phyloP scores from a whole-genome alignment of 2,113 vertebrate genomes.

The Ceuthmochares aereus region DNA sequence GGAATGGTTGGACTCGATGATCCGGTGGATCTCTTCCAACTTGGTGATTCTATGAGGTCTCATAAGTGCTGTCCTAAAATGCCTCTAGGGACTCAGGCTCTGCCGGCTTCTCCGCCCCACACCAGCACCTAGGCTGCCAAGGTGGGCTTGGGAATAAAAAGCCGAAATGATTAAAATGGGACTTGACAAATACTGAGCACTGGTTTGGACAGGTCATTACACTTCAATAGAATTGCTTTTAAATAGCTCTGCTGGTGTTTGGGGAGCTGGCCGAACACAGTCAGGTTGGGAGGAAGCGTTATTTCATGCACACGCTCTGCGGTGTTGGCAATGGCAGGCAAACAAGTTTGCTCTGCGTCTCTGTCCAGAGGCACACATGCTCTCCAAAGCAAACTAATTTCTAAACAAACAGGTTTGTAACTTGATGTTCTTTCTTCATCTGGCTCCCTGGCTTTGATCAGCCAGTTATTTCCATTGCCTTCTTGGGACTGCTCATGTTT shows the following conservation, averaged over 20 bases:
- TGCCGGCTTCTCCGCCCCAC: too few relatives aligned
- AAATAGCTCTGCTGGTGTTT: not conserved
- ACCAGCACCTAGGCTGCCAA: too few relatives aligned
- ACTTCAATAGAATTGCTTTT: not conserved
- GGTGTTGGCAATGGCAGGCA: rapidly evolving
- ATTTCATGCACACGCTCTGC: rapidly evolving
- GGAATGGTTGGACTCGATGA: too few relatives aligned
- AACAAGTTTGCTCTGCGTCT: not conserved
- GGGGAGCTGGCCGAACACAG: not conserved
- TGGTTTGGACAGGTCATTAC: not conserved
- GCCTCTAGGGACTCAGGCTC: not conserved
- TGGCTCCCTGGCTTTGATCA: not conserved
- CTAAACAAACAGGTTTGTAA: not conserved
- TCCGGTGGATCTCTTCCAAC: too few relatives aligned
- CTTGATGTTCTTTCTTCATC: not conserved
- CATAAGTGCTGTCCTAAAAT: not conserved
- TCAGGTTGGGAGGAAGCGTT: rapidly evolving
- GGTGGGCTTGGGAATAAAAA: too few relatives aligned
- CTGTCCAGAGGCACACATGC: rapidly evolving
- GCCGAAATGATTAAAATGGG: too few relatives aligned
- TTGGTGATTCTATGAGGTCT: not conserved
- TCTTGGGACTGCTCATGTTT: not conserved
- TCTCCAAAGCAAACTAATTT: not conserved
- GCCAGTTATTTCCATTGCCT: not conserved
- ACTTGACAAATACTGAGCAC: too few relatives aligned